Percentiles rank a stretch among this genome's conserved stretches.
Evolutionary conservation across 2,113 vertebrate genomes (phyloP).

Genomic region (Stercorarius parasiticus): DNA sequence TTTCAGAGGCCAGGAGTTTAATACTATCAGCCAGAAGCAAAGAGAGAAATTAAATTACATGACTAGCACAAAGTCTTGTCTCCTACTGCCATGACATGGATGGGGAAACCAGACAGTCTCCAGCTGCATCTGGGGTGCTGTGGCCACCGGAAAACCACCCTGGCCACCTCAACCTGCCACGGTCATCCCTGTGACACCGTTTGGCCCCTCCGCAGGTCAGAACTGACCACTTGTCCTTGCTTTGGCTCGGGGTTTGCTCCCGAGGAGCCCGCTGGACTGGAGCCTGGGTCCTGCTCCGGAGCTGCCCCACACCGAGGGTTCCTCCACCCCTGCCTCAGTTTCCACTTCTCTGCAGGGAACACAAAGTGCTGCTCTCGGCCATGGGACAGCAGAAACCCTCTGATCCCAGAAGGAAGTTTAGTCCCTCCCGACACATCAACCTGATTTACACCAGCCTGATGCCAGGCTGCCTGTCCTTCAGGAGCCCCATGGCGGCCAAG

Average conservation of each 20-base stretch:
- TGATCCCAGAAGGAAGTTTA: accelerated
- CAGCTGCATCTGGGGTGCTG: background rate
- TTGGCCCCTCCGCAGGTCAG: background rate
- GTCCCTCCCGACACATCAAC: background rate
- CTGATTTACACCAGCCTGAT: background rate
- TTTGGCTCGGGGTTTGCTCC: background rate
- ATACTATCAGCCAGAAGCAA: slow-evolving; percentile 60
- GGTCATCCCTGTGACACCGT: background rate
- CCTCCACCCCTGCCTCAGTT: background rate
- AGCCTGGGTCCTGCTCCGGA: background rate
- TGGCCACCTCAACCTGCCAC: accelerated
- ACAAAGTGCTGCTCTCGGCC: background rate
- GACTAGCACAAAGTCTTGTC: background rate
- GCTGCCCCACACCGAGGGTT: background rate
- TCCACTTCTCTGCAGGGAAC: background rate
- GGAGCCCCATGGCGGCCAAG: accelerated
- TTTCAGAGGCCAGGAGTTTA: slow-evolving; percentile 60
- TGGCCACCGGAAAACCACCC: background rate
- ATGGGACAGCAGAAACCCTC: background rate
- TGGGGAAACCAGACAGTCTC: background rate
- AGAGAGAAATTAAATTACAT: slow-evolving; percentile 68
- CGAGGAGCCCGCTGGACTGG: accelerated
- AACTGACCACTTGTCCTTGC: background rate
- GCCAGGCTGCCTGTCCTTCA: accelerated
- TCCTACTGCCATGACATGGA: background rate